Evolutionary conservation across 2,113 vertebrate species (phyloP).

Genomic region (Callaeas wilsoni): DNA sequence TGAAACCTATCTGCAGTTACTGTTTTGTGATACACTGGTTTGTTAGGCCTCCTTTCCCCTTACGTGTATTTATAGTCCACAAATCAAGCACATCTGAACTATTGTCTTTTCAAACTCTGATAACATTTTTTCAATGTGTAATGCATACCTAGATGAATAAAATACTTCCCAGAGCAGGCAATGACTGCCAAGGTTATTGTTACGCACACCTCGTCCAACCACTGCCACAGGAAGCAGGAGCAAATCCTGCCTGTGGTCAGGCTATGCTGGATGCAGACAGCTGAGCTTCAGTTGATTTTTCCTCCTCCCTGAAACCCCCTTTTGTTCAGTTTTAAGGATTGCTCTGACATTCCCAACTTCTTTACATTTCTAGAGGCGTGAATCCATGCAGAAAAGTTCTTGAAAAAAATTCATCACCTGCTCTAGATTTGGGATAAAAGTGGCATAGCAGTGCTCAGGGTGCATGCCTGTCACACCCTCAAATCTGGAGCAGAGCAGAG

Average conservation of each 20-base stretch:
- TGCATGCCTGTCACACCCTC: background rate
- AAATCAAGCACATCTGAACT: background rate
- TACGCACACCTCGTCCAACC: accelerated
- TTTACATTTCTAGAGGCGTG: background rate
- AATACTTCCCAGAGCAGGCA: background rate
- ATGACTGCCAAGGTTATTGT: background rate
- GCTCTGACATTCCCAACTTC: background rate
- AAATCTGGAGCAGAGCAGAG: background rate
- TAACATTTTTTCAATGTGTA: background rate
- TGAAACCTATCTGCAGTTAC: background rate
- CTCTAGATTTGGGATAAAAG: background rate
- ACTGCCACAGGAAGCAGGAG: background rate
- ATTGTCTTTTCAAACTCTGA: background rate
- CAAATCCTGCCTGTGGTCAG: background rate
- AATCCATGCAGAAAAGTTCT: background rate
- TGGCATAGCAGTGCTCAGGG: background rate
- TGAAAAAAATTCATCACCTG: background rate
- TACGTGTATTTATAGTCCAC: background rate
- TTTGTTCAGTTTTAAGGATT: background rate
- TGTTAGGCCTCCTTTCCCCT: background rate
- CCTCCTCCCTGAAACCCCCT: background rate
- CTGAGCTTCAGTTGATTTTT: background rate
- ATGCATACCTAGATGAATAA: background rate
- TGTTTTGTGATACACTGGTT: background rate
- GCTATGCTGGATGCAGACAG: background rate